A percentile compares a stretch with the other conserved stretches of the same genome.
Conservation (phyloP, 2,797 vertebrate genomes). For the Betta splendens region DNA sequence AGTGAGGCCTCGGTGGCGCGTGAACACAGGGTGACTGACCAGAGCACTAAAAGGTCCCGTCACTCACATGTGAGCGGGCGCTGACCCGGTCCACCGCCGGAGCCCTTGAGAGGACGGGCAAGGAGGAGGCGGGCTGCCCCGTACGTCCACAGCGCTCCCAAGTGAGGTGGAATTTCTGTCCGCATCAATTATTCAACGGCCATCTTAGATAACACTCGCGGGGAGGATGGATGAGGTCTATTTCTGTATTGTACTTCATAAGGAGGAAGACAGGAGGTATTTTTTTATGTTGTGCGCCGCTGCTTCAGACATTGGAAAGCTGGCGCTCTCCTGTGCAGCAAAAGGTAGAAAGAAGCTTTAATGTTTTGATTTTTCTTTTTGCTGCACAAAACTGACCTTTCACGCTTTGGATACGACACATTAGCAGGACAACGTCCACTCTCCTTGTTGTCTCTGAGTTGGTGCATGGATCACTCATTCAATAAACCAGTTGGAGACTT, state of each 20-base stretch:
- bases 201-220: slow-evolving; percentile 77
- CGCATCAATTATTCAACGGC: slow-evolving; percentile 80
- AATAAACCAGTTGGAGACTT: no score
- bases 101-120: slow-evolving; percentile 57
- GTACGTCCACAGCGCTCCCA: slow-evolving; percentile 65
- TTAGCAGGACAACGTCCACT: slow-evolving; percentile 13
- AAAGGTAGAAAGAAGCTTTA: slow-evolving; percentile 51
- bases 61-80: slow-evolving; percentile 66
- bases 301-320: slow-evolving; percentile 65
- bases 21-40: slow-evolving; percentile 68
- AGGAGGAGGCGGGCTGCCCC: slow-evolving; percentile 66
- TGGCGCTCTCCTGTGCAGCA: slow-evolving; percentile 48
- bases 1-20: slow-evolving; percentile 49
- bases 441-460: slow-evolving; percentile 2
- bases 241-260: slow-evolving; percentile 81
- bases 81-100: slow-evolving; percentile 49
- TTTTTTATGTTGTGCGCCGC: slow-evolving; percentile 72
- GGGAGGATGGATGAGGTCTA: slow-evolving; percentile 79
- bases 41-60: slow-evolving; percentile 64
- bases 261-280: slow-evolving; percentile 75
- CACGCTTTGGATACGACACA: slow-evolving; percentile 21
- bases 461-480: no score
- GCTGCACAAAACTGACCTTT: slow-evolving; percentile 50
- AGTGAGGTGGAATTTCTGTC: slow-evolving; percentile 78
- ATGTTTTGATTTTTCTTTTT: slow-evolving; percentile 52